Evolutionary conservation across 2,113 vertebrate species (phyloP).

Genomic region (Formicarius rufipectus): DNA sequence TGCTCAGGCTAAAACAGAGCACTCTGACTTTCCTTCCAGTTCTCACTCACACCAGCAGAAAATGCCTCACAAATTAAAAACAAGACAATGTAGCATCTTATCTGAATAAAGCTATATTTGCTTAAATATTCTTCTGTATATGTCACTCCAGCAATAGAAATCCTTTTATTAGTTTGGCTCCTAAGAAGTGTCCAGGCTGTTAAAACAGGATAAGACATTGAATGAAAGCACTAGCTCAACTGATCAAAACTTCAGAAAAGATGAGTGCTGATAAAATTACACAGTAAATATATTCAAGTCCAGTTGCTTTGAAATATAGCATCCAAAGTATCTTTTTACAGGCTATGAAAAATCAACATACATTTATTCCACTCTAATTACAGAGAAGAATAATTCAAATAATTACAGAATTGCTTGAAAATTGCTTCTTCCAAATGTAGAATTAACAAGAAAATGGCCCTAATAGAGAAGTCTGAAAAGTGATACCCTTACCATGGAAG

Average conservation of each 20-base stretch:
- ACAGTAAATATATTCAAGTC: background rate
- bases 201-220: background rate
- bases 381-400: background rate
- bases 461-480: background rate
- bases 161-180: background rate
- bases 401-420: background rate
- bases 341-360: background rate
- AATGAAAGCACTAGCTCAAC: background rate
- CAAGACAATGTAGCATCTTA: background rate
- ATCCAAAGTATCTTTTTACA: background rate
- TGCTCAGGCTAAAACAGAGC: background rate
- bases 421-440: background rate
- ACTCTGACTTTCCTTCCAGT: background rate
- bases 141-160: background rate
- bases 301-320: background rate
- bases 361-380: background rate
- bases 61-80: background rate
- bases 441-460: background rate
- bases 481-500: background rate
- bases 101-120: background rate
- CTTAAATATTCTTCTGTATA: background rate
- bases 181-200: background rate
- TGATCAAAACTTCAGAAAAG: background rate
- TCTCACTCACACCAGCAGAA: background rate
- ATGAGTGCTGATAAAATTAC: background rate